A percentile compares a stretch with the other conserved stretches of the same genome.
phyloP scores from a whole-genome alignment of 92 coral and sea anemone genomes.

The Umimayanthus kanabou region DNA sequence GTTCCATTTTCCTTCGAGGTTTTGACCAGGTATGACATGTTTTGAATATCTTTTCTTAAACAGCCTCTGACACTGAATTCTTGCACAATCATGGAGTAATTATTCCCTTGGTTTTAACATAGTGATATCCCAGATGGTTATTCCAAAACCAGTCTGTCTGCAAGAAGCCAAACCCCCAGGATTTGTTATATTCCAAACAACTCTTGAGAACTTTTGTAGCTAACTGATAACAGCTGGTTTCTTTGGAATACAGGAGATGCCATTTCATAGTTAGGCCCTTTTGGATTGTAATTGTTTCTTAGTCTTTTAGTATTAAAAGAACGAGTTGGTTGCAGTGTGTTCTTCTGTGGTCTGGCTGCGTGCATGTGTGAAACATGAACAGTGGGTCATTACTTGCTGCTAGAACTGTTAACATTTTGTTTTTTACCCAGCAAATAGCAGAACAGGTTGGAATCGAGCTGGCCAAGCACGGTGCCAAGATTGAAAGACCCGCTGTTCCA shows the following conservation, averaged over 20 bases:
- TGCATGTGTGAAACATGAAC: not conserved
- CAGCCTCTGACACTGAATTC: not conserved
- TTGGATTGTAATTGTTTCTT: not conserved
- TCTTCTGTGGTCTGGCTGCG: not conserved
- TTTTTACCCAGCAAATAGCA: conserved; percentile 87
- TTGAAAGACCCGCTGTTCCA: conserved; percentile 88
- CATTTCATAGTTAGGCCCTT: too few relatives aligned
- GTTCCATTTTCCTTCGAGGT: conserved; percentile 95
- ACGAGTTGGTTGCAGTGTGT: not conserved
- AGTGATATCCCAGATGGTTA: too few relatives aligned
- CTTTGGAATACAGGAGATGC: too few relatives aligned
- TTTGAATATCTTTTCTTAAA: not conserved
- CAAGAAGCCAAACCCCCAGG: too few relatives aligned
- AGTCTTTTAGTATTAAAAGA: not conserved
- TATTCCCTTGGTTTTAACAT: too few relatives aligned
- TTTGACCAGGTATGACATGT: conserved; percentile 84
- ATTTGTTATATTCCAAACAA: too few relatives aligned
- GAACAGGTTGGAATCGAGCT: conserved; percentile 84
- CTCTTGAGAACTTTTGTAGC: too few relatives aligned
- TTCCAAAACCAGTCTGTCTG: too few relatives aligned
- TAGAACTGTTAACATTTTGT: not conserved
- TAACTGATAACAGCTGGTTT: too few relatives aligned
- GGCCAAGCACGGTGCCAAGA: conserved; percentile 75
- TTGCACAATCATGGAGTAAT: too few relatives aligned
- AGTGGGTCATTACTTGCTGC: not conserved